Evolutionary conservation across 2,113 vertebrate genomes (phyloP), one percentile per base, ranked within the genome.

Genomic region (Amphilophus citrinellus): DNA sequence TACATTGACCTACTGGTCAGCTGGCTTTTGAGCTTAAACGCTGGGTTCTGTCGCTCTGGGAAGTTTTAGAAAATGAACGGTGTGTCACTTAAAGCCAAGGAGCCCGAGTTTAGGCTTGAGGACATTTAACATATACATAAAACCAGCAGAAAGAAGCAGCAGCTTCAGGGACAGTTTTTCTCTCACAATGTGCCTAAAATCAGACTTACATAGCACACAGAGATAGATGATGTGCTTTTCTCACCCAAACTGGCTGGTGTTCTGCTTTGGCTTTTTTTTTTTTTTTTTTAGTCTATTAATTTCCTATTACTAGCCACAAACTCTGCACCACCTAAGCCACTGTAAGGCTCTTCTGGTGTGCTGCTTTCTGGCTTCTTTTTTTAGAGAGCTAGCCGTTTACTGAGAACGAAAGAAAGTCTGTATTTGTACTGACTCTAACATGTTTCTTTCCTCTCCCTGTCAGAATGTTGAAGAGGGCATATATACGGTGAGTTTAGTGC

Each of bases 381-480:
- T 2, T 24, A 53, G 17, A 30, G 0, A 4, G 13, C 6, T 35
- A 73, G 20, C 27, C 5, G n/a, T 0, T 56, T 35, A 53, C 27
- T 14, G 30, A 73, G 10, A 73, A 56, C 17, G 32, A 24, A 37
- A 47, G 15, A 20, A 39, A 24, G 27, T 14, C 6, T 18, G 0
- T 11, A 24, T 3, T 77, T 37, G 1, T 11, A 13, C 10, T 20
- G 6, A 60, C 1, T 65, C 62, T 93, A 11, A 85, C n/a, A 0
- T 60, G 78, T 11, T 78, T 73, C 1, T 68, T 37, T 39, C 76
- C 3, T 11, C 0, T 14, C 30, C 24, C 24, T 57, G 5, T 61
- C 84, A 93, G 93, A 39, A 0, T 30, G n/a, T 0, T 18, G 90
- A 90, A 13, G 93, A 95, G 47, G 60, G 83, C 42, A 65, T 94